Evolutionary conservation across 2,113 vertebrate genomes (phyloP).

Genomic region (Ochotona princeps): DNA sequence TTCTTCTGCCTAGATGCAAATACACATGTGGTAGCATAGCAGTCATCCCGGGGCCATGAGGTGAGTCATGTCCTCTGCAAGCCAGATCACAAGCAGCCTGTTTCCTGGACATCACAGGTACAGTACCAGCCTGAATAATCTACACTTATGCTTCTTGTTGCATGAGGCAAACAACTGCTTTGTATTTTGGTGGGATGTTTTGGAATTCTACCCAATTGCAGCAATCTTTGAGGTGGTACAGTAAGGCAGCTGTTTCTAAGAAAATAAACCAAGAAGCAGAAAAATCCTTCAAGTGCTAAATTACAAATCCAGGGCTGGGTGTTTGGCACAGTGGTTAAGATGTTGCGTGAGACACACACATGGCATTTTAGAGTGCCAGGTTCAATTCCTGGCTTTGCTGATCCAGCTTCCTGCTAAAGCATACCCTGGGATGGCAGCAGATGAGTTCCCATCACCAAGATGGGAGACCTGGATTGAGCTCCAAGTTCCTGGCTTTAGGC

Average conservation of each 20-base stretch:
- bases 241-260: not conserved
- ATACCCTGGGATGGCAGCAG: too few relatives aligned
- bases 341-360: too few relatives aligned
- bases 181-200: conserved; percentile 25
- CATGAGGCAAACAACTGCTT: not conserved
- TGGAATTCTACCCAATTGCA: conserved; percentile 3
- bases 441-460: too few relatives aligned
- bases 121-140: not conserved
- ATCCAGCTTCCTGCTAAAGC: too few relatives aligned
- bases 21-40: not conserved
- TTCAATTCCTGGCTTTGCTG: too few relatives aligned
- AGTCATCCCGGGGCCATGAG: not conserved
- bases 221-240: not conserved
- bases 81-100: not conserved
- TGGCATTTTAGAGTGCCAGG: too few relatives aligned
- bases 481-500: too few relatives aligned
- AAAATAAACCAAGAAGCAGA: not conserved
- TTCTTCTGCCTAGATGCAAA: not conserved
- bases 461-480: too few relatives aligned
- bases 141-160: not conserved
- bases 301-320: not conserved
- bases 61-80: not conserved
- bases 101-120: not conserved
- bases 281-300: conserved; percentile 21
- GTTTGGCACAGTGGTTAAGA: not conserved